Percentiles rank a stretch among this genome's conserved stretches.
phyloP scores from a whole-genome alignment of 2,888 invertebrate species.

The Gari tellinella region DNA sequence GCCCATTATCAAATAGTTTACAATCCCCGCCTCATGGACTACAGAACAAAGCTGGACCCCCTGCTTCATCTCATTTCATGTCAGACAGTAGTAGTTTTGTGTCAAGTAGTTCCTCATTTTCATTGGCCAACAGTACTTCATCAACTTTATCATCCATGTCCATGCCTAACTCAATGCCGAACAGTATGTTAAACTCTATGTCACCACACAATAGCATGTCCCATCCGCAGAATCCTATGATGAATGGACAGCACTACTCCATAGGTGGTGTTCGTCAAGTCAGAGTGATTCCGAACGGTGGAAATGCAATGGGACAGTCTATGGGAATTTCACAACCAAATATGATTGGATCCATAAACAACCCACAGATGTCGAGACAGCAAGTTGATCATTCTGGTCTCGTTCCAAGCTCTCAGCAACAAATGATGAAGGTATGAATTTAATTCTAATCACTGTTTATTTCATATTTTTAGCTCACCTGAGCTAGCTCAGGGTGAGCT shows the following conservation, averaged over 20 bases:
- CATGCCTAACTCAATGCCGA: slow-evolving; percentile 41
- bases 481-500: too few species aligned
- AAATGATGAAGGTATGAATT: slow-evolving; percentile 77
- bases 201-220: slow-evolving; percentile 46
- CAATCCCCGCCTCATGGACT: slow-evolving; percentile 78
- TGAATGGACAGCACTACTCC: slow-evolving; percentile 82
- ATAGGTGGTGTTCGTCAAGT: slow-evolving; percentile 66
- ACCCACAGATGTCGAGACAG: slow-evolving; percentile 69
- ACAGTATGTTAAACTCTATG: slow-evolving; percentile 51
- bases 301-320: slow-evolving; percentile 58
- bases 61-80: slow-evolving; percentile 55
- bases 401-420: slow-evolving; percentile 64
- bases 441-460: too few species aligned
- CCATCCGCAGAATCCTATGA: slow-evolving; percentile 73
- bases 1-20: slow-evolving; percentile 76
- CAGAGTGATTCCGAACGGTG: slow-evolving; percentile 59
- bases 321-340: slow-evolving; percentile 68
- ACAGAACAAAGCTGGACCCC: slow-evolving; percentile 63
- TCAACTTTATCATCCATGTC: slow-evolving; percentile 55
- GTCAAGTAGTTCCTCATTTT: slow-evolving; percentile 68
- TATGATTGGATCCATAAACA: slow-evolving; percentile 67
- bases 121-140: slow-evolving; percentile 55
- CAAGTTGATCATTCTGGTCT: slow-evolving; percentile 70
- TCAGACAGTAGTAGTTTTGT: slow-evolving; percentile 62
- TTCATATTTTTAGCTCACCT: too few species aligned